These are phyloP conservation scores for Pilophorus perplexus DNA, from an alignment of 2,888 invertebrate species.

Conservation along the genomic window DNA sequence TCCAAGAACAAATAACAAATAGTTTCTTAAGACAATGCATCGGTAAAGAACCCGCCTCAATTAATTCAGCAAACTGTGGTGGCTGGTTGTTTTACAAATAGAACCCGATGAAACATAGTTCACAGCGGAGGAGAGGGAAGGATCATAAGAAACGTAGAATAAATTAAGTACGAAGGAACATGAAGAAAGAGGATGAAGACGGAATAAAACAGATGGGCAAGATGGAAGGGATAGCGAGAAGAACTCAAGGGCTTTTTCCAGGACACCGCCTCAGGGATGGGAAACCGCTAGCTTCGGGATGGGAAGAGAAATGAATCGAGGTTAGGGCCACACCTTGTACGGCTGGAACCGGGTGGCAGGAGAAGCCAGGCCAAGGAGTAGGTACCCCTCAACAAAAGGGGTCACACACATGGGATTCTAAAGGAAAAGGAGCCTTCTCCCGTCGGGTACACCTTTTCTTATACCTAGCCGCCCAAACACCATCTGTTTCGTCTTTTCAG, in stretches of 20 bases:
- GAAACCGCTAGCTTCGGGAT: slow-evolving; percentile 21
- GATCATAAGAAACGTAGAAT: not conserved
- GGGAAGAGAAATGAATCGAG: slow-evolving; percentile 19
- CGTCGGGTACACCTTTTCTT: not conserved
- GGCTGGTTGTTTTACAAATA: too few species aligned
- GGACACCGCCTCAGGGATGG: slow-evolving; percentile 24
- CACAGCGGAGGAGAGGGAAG: not conserved
- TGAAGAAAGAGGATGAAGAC: too few species aligned
- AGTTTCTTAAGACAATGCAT: too few species aligned
- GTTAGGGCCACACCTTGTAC: slow-evolving; percentile 23
- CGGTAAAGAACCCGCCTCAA: too few species aligned
- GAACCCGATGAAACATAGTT: too few species aligned
- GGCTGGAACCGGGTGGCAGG: slow-evolving; percentile 15
- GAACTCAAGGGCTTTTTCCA: not conserved
- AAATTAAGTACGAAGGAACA: too few species aligned
- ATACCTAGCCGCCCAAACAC: not conserved
- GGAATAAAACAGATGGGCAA: too few species aligned
- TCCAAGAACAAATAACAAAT: too few species aligned
- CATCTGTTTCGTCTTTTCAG: not conserved
- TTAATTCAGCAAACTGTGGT: too few species aligned
- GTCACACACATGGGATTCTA: slow-evolving; percentile 10
- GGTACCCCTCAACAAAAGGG: slow-evolving; percentile 13
- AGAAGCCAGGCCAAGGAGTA: slow-evolving; percentile 6
- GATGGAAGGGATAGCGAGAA: not conserved
- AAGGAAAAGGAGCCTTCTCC: not conserved